Evolutionary conservation across 2,797 vertebrate species (phyloP).

Genomic region (Phylloscopus collybita): DNA sequence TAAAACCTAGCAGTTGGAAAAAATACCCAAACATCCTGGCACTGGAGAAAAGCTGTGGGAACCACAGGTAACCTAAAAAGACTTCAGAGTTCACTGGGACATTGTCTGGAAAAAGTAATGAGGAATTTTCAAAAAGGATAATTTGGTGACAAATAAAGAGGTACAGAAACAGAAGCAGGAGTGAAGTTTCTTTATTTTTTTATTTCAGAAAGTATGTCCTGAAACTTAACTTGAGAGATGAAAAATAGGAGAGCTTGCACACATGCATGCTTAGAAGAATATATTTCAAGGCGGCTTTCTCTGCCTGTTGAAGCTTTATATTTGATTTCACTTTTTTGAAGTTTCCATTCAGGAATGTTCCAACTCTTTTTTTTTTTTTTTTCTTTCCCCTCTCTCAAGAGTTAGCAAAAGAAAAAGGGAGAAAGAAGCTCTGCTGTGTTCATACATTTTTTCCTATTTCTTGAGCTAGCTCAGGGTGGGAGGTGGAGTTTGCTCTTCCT

Average conservation of each 20-base stretch:
- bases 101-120: not conserved
- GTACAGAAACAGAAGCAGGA: not conserved
- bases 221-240: not conserved
- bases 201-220: not conserved
- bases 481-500: constrained; percentile 22
- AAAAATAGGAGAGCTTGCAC: not conserved
- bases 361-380: not conserved
- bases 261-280: not conserved
- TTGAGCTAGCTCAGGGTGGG: constrained; percentile 27
- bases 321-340: constrained; percentile 35
- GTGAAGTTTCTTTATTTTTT: not conserved
- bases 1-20: not conserved
- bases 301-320: constrained; percentile 35
- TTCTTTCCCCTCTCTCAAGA: not conserved
- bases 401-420: not conserved
- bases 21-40: not conserved
- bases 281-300: not conserved
- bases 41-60: not conserved
- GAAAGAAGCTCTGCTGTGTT: not conserved
- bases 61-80: not conserved
- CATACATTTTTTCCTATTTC: constrained; percentile 6
- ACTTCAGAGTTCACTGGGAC: not conserved
- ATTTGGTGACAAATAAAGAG: not conserved
- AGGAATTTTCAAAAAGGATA: not conserved
- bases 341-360: not conserved